phyloP scores from a whole-genome alignment of 1,140 invertebrate genomes.

The Heliconius melpomene region DNA sequence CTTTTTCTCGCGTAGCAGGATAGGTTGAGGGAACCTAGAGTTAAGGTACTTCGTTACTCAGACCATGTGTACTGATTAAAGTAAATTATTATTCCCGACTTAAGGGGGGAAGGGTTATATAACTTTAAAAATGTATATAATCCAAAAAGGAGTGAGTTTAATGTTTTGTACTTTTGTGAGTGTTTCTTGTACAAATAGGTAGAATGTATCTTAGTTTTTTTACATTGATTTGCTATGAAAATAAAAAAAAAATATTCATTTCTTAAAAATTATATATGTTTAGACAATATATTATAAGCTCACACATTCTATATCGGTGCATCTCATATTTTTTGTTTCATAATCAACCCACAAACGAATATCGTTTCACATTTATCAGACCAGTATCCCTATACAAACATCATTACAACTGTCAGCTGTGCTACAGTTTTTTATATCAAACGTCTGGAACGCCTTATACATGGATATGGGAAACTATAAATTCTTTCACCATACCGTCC shows the following conservation, averaged over 20 bases:
- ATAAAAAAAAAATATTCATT: neutral
- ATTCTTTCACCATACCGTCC: neutral
- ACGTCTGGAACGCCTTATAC: neutral
- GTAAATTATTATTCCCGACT: too few relatives aligned
- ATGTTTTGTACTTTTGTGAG: too few relatives aligned
- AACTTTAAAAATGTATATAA: too few relatives aligned
- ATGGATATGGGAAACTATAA: neutral
- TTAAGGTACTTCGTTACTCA: too few relatives aligned
- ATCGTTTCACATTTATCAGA: conserved; percentile 11
- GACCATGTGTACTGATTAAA: too few relatives aligned
- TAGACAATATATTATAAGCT: neutral
- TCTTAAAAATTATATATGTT: neutral
- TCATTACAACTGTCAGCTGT: conserved; percentile 14
- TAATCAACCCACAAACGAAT: conserved; percentile 6
- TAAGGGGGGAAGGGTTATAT: too few relatives aligned
- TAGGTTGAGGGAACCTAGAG: too few relatives aligned
- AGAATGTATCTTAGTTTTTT: neutral
- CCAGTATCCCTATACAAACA: conserved; percentile 9
- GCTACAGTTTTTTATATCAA: neutral
- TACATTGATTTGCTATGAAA: neutral
- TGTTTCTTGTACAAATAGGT: too few relatives aligned
- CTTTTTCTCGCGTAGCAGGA: too few relatives aligned
- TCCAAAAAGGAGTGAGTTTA: too few relatives aligned
- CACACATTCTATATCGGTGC: neutral
- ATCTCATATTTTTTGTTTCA: neutral